Evolutionary conservation across 2,888 invertebrate species (phyloP), one percentile per base, ranked within the genome.

Genomic region (Drosophila lacicola): DNA sequence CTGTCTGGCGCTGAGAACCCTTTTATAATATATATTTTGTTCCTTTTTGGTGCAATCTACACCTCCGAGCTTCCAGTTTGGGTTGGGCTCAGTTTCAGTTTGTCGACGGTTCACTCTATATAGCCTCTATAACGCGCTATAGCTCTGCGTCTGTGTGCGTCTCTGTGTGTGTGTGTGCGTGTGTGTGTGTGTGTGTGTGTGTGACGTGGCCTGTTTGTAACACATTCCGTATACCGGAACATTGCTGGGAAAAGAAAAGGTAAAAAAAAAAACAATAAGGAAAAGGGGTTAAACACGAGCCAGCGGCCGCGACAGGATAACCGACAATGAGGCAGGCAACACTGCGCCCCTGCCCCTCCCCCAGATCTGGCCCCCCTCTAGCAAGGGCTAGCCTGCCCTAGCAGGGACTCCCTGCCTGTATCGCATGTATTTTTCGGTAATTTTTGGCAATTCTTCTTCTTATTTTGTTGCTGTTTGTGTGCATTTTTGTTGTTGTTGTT

Each of bases 361-460:
- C 37, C 29, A n/a, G n/a, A n/a, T n/a, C n/a, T n/a, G n/a, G n/a
- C n/a, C n/a, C n/a, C 56, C 25, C 54, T 50, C 36, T 33, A 36
- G 50, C 45, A 60, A 41, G 39, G 29, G 39, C 39, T 53, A 44
- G 53, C 68, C 29, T 3, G 29, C 8, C 29, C 29, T 8, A 8
- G 29, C 29, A 29, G 70, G 68, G 70, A 50, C 78, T 46, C 41
- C 50, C 55, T 51, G 50, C 45, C 37, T 69, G 56, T 80, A 69
- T 73, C 51, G 70, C 62, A 47, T 78, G 55, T 74, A 66, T 80
- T 74, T 83, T 80, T 75, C 56, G 76, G 79, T 71, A 68, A 74
- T 76, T 81, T 76, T 78, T 79, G 89, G 83, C 87, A 86, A 82
- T 89, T 88, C 77, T 73, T 68, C 78, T 71, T 80, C 69, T 62